A percentile compares a stretch with the other conserved stretches of the same genome.
phyloP scores from a whole-genome alignment of 2,113 vertebrate species.

The Tetrax tetrax region DNA sequence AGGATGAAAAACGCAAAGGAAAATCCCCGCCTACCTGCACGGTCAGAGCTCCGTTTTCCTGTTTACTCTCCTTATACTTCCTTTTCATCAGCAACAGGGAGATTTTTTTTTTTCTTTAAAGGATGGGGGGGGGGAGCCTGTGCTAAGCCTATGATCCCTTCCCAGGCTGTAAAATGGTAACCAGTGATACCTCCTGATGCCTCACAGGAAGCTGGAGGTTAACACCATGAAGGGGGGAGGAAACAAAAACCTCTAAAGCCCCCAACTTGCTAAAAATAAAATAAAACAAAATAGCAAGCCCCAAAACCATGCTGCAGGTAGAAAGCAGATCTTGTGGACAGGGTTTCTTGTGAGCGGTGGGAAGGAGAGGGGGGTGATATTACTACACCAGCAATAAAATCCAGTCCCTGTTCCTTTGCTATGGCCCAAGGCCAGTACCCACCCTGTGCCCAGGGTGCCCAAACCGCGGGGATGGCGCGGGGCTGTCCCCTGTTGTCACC shows the following conservation, averaged over 20 bases:
- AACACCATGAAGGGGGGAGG: background rate
- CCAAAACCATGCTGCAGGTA: background rate
- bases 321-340: background rate
- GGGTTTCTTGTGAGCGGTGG: fast-evolving
- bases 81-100: conserved; percentile 30
- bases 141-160: background rate
- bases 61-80: conserved; percentile 88
- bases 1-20: conserved; percentile 82
- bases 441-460: background rate
- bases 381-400: background rate
- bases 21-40: conserved; percentile 69
- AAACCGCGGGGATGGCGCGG: background rate
- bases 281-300: no score
- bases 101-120: background rate
- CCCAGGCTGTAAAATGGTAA: background rate
- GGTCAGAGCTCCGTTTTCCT: conserved; percentile 85
- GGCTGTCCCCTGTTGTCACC: background rate
- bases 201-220: background rate
- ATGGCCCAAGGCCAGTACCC: background rate
- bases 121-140: background rate
- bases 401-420: background rate
- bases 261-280: background rate
- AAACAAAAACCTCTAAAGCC: background rate
- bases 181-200: background rate
- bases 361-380: background rate